phyloP scores from a whole-genome alignment of 2,888 invertebrate genomes.

The Resseliella maxima region DNA sequence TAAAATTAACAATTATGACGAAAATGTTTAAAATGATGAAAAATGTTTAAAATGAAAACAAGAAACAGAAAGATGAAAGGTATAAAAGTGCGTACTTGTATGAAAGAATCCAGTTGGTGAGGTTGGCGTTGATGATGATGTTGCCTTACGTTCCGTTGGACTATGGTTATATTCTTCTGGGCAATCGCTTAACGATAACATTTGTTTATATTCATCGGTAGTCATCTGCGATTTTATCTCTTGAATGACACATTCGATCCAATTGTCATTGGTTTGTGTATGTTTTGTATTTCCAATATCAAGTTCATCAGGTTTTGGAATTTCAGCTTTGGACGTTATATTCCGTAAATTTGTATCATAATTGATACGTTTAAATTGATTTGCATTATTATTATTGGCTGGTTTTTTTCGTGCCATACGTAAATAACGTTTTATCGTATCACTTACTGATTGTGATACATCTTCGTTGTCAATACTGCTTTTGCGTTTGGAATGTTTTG shows the following conservation, averaged over 20 bases:
- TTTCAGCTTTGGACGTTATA: conserved; percentile 82
- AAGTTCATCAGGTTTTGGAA: conserved; percentile 81
- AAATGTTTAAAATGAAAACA: conserved; percentile 60
- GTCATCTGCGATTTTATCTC: conserved; percentile 67
- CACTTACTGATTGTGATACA: conserved; percentile 86
- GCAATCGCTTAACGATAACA: conserved; percentile 23
- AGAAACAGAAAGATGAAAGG: not conserved
- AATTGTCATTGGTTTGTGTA: conserved; percentile 81
- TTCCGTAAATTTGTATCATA: conserved; percentile 86
- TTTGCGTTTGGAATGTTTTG: conserved; percentile 69
- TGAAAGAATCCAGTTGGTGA: conserved; percentile 66
- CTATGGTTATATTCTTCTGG: not conserved
- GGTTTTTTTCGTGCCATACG: conserved; percentile 90
- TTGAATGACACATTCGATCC: conserved; percentile 73
- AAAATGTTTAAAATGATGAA: conserved; percentile 61
- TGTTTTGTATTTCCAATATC: conserved; percentile 78
- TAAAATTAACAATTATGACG: not conserved
- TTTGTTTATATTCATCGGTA: not conserved
- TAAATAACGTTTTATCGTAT: conserved; percentile 86
- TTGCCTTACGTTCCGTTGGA: conserved; percentile 73
- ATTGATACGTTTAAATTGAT: conserved; percentile 87
- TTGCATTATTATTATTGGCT: conserved; percentile 80
- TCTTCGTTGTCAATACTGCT: conserved; percentile 87
- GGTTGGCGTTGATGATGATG: conserved; percentile 61
- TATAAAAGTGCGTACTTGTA: conserved; percentile 69